Conservation (phyloP, 2,797 vertebrate species). For the Falco berigora region DNA sequence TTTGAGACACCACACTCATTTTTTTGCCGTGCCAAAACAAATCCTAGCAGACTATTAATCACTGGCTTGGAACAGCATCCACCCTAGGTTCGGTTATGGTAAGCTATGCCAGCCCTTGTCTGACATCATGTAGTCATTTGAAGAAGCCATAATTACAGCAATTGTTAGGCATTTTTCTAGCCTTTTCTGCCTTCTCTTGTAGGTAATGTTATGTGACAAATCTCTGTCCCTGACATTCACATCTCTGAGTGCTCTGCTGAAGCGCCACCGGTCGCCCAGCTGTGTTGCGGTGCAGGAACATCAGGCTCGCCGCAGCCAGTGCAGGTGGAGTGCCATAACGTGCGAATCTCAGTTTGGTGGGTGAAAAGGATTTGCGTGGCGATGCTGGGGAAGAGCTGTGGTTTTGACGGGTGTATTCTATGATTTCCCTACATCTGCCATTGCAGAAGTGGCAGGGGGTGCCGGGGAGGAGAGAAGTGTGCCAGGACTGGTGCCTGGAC, state of each 20-base stretch:
- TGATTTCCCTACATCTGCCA: not conserved
- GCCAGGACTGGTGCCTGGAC: not conserved
- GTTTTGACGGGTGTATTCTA: not conserved
- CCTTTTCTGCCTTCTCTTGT: not conserved
- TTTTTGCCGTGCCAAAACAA: slow-evolving; percentile 38
- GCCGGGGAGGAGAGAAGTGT: not conserved
- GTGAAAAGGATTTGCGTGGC: not conserved
- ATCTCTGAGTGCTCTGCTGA: not conserved
- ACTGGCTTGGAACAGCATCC: slow-evolving; percentile 9
- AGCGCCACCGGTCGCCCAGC: fast-evolving
- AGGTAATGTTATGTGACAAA: not conserved
- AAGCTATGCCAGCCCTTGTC: slow-evolving; percentile 25
- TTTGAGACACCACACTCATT: not conserved
- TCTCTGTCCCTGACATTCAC: not conserved
- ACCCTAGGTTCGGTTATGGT: not conserved
- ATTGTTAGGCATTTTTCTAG: not conserved
- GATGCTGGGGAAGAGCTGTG: not conserved
- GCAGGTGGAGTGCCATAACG: fast-evolving
- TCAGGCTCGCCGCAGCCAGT: not conserved
- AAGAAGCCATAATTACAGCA: slow-evolving; percentile 21
- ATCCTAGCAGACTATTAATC: slow-evolving; percentile 49
- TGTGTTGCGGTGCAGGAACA: not conserved
- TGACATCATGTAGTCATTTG: slow-evolving; percentile 4
- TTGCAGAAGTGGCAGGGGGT: not conserved
- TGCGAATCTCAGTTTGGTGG: not conserved